Conservation (phyloP, 2,797 vertebrate genomes). For the Echeneis naucrates region DNA sequence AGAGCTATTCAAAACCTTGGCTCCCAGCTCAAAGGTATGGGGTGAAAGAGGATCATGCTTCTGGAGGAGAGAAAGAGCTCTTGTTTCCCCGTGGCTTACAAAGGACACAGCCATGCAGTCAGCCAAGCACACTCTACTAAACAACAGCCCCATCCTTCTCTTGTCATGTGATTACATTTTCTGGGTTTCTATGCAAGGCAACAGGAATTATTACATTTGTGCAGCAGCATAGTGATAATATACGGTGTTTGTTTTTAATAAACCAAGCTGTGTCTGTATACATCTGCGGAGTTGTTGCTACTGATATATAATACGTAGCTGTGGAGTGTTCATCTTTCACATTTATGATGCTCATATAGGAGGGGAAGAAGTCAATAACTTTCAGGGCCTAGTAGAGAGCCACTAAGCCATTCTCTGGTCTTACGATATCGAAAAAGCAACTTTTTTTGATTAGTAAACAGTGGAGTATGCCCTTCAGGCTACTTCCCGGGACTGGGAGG, state of each 20-base stretch:
- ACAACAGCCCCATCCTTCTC: conserved; percentile 66
- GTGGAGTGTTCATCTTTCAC: conserved; percentile 80
- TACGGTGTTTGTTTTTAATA: conserved; percentile 82
- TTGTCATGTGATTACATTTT: conserved; percentile 69
- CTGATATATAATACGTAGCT: conserved; percentile 71
- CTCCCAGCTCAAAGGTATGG: conserved; percentile 81
- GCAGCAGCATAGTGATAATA: conserved; percentile 69
- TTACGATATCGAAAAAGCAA: conserved; percentile 78
- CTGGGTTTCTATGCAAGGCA: conserved; percentile 68
- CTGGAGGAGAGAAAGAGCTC: conserved; percentile 82
- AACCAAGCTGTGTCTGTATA: conserved; percentile 72
- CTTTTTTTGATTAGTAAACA: conserved; percentile 86
- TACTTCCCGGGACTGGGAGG: conserved; percentile 76
- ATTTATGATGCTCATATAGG: conserved; percentile 81
- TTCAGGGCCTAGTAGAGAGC: conserved; percentile 72
- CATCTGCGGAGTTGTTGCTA: conserved; percentile 53
- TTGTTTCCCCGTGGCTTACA: conserved; percentile 80
- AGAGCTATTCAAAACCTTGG: conserved; percentile 81
- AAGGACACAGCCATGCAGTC: conserved; percentile 73
- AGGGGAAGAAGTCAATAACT: conserved; percentile 82
- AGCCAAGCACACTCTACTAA: conserved; percentile 67
- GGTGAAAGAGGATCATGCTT: conserved; percentile 82
- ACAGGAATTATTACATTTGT: conserved; percentile 75
- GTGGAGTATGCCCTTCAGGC: conserved; percentile 82
- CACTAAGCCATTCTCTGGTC: conserved; percentile 71